These are phyloP conservation scores for Plecturocebus donacophilus DNA, from an alignment of 2,113 vertebrate species.

Conservation along the genomic window DNA sequence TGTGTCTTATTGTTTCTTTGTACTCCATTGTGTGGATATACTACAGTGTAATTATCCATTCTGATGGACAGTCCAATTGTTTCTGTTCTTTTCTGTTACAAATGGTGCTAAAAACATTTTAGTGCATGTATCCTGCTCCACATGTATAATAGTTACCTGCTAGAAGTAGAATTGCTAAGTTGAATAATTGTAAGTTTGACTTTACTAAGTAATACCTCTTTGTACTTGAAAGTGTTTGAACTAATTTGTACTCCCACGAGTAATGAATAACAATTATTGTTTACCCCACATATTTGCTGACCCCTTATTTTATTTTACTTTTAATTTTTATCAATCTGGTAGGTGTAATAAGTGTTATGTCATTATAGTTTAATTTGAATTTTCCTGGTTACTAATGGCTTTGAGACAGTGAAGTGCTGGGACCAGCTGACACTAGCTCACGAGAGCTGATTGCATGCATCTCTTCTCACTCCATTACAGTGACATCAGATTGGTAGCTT, in stretches of 20 bases:
- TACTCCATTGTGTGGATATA: background rate
- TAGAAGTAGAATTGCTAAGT: background rate
- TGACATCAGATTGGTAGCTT: background rate
- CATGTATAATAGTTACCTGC: background rate
- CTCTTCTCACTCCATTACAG: background rate
- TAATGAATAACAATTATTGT: background rate
- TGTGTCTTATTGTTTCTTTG: background rate
- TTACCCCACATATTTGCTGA: background rate
- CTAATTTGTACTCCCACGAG: background rate
- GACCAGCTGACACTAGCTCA: background rate
- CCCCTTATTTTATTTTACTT: background rate
- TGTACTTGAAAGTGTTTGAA: background rate
- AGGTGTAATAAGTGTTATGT: background rate
- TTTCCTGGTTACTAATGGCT: background rate
- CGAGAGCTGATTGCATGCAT: background rate
- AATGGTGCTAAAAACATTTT: background rate
- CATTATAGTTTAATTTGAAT: constrained; percentile 13
- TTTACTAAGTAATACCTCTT: background rate
- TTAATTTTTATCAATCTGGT: background rate
- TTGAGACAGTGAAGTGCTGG: background rate
- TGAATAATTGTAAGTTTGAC: background rate
- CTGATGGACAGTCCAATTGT: background rate
- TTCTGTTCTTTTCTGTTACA: background rate
- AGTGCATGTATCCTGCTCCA: background rate
- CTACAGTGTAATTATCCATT: background rate